Percentiles rank a stretch among this genome's conserved stretches.
These are phyloP conservation scores for Clamator glandarius DNA, from an alignment of 2,797 vertebrate genomes.

Conservation along the genomic window DNA sequence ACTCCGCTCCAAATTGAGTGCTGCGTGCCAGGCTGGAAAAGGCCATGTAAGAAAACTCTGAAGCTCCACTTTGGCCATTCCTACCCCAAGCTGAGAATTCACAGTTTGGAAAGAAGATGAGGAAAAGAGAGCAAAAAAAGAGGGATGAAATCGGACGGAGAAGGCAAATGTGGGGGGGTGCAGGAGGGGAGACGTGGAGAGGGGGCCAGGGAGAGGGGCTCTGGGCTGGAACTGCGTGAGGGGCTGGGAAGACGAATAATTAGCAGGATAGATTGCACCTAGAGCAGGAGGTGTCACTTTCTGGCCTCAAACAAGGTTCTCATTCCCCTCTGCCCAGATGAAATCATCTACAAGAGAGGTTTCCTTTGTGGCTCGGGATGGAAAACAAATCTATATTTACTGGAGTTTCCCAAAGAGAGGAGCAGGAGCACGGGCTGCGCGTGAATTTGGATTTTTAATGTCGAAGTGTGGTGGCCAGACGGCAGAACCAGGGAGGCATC, in stretches of 20 bases:
- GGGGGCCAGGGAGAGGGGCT: not conserved
- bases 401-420: not conserved
- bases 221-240: fast-evolving
- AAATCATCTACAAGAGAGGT: fast-evolving
- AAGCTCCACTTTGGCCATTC: not conserved
- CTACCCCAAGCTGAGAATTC: not conserved
- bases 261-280: fast-evolving
- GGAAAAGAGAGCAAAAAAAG: not conserved
- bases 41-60: not conserved
- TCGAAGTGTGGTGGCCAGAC: fast-evolving
- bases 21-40: slow-evolving; percentile 17
- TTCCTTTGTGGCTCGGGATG: not conserved
- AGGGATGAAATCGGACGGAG: not conserved
- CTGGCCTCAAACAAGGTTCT: not conserved
- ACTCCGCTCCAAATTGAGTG: not conserved
- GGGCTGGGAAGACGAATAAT: fast-evolving
- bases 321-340: not conserved
- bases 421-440: not conserved
- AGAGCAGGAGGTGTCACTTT: fast-evolving
- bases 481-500: too few species aligned
- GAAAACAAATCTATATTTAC: not conserved
- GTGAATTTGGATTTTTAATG: fast-evolving
- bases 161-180: too few species aligned
- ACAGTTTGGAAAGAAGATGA: not conserved
- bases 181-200: fast-evolving